Evolutionary conservation across 92 coral and sea anemone genomes (phyloP).

Genomic region (Porites cylindrica): DNA sequence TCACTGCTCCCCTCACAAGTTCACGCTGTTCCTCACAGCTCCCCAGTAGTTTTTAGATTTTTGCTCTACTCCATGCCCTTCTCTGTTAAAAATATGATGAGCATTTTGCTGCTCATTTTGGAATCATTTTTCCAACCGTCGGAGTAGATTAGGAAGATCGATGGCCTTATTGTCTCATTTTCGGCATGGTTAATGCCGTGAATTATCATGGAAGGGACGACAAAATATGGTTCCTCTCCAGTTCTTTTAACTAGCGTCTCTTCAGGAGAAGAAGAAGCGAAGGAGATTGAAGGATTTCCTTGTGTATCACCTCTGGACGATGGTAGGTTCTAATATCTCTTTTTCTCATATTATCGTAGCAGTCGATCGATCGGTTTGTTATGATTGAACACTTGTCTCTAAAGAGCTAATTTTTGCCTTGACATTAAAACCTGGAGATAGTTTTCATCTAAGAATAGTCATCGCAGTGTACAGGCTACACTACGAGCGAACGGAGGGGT

Average conservation of each 20-base stretch:
- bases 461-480: no score
- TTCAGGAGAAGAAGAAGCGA: conserved; percentile 6
- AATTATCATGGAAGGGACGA: conserved; percentile 29
- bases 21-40: no score
- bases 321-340: conserved; percentile 48
- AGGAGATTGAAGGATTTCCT: conserved; percentile 55
- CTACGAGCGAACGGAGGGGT: no score
- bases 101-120: neutral
- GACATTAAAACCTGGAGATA: no score
- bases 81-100: neutral
- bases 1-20: no score
- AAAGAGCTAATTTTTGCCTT: neutral
- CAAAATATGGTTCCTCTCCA: conserved; percentile 39
- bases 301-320: conserved; percentile 86
- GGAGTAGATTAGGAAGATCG: neutral
- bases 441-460: no score
- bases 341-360: neutral
- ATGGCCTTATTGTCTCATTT: neutral
- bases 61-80: neutral
- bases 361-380: conserved; percentile 3
- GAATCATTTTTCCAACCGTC: neutral
- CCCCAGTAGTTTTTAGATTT: no score
- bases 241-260: conserved; percentile 26
- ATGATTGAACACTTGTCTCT: neutral
- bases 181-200: conserved; percentile 13